Evolutionary conservation across 2,888 invertebrate species (phyloP), one percentile per base, ranked within the genome.

Genomic region (Scelioninae gen. 1): DNA sequence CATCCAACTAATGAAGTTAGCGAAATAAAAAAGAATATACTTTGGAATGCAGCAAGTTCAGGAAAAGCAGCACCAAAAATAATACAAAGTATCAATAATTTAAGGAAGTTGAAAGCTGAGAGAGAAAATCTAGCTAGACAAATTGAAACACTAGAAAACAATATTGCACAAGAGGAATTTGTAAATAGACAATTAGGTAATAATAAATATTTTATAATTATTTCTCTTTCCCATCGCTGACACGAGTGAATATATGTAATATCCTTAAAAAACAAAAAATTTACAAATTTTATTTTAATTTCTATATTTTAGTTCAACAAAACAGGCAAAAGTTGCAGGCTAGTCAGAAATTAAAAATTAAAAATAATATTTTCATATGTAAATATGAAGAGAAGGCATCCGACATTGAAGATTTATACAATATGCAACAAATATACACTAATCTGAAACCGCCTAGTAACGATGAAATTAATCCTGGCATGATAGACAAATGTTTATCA

Each of bases 361-460:
- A 87, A 60, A 89, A 84, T 65, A 77, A 88, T 55, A 74, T 91
- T 40, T 69, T 91, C 0, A 84, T 87, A 66, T 72, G 88, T 51
- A 91, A 90, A 74, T 60, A 81, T 31, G 75, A 88, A 15, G 87
- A 91, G 84, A 87, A 88, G 69, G 63, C 75, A 49, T 82, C 86
- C 6, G 87, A 90, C 11, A 86, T 90, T 32, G 66, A 84, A 72
- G 88, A 91, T 62, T 88, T 88, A 43, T 69, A 74, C 34, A 86
- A 88, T 49, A 90, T 91, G 89, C 85, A 86, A 71, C 81, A 85
- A 80, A 87, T 91, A 53, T 91, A 89, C 16, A 81, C 83, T 31
- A 84, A 87, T 78, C 88, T 91, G 68, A 88, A 89, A 88, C 92
- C 91, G 8, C 84, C 88, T 7, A 85, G 53, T 29, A 78, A 71